Conservation (phyloP, 2,797 vertebrate genomes). For the Lithobates sylvaticus region DNA sequence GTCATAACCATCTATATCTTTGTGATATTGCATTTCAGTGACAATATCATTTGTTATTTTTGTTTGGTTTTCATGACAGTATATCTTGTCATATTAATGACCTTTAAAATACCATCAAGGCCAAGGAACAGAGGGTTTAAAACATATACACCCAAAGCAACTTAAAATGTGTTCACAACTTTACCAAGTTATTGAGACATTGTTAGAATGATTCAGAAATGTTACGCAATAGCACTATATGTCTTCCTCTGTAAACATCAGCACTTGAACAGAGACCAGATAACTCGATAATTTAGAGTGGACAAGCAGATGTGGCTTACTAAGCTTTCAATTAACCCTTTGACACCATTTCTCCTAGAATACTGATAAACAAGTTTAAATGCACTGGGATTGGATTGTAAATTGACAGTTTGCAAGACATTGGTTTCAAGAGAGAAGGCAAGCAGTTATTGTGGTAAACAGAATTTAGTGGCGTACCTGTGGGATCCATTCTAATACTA, state of each 20-base stretch:
- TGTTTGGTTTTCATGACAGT: too few relatives aligned
- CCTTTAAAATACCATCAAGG: neutral
- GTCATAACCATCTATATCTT: too few relatives aligned
- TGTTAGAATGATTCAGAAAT: constrained; percentile 25
- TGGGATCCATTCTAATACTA: constrained; percentile 42
- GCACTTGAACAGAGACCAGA: constrained; percentile 24
- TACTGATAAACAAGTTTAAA: constrained; percentile 50
- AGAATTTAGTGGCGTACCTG: constrained; percentile 27
- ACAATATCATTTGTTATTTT: too few relatives aligned
- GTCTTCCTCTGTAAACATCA: constrained; percentile 35
- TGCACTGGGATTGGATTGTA: constrained; percentile 32
- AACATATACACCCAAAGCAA: neutral
- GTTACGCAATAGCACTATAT: constrained; percentile 1
- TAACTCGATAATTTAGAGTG: constrained; percentile 44
- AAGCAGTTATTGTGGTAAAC: constrained; percentile 45
- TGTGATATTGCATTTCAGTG: too few relatives aligned
- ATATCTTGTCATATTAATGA: neutral
- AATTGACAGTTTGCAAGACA: constrained; percentile 34
- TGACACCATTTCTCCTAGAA: constrained; percentile 48
- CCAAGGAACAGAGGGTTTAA: neutral
- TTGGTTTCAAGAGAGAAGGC: constrained; percentile 24
- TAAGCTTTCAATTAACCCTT: constrained; percentile 54
- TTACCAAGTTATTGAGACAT: constrained; percentile 12
- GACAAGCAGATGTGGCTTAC: constrained; percentile 50
- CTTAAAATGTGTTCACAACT: neutral